Evolutionary conservation across 2,797 vertebrate genomes (phyloP).

Genomic region (Xenopus petersii): DNA sequence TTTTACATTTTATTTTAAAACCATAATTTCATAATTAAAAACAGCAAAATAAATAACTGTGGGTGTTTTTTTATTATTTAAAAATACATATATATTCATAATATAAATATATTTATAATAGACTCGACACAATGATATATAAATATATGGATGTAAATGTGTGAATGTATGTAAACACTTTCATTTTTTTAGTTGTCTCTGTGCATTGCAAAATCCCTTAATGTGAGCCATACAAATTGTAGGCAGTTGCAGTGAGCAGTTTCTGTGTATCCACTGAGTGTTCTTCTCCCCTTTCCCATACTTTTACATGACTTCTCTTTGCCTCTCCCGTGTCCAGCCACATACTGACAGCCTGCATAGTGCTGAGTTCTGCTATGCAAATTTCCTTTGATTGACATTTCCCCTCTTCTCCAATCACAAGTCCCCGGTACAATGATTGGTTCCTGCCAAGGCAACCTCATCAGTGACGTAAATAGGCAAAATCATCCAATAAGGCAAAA

Average conservation of each 20-base stretch:
- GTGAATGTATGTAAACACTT: not conserved
- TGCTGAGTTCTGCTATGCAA: constrained; percentile 58
- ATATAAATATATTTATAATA: too few relatives aligned
- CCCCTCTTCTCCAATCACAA: constrained; percentile 57
- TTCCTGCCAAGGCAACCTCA: not conserved
- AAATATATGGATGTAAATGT: too few relatives aligned
- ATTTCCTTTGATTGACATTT: constrained; percentile 62
- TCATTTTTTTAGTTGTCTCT: not conserved
- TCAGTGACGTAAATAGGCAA: not conserved
- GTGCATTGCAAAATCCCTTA: not conserved
- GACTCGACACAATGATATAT: too few relatives aligned
- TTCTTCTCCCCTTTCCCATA: constrained; percentile 26
- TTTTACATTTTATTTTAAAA: too few relatives aligned
- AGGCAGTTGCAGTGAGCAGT: not conserved
- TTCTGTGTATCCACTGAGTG: not conserved
- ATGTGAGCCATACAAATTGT: not conserved
- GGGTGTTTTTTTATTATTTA: too few relatives aligned
- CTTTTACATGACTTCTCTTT: constrained; percentile 54
- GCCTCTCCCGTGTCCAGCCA: constrained; percentile 36
- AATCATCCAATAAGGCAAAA: constrained; percentile 53
- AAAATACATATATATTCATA: too few relatives aligned
- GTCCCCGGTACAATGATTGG: constrained; percentile 52
- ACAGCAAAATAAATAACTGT: too few relatives aligned
- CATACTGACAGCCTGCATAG: constrained; percentile 42
- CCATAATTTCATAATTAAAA: too few relatives aligned